Base-by-base conservation (phyloP, 2,888 invertebrate species). In the Cryptocephalus moraei region DNA sequence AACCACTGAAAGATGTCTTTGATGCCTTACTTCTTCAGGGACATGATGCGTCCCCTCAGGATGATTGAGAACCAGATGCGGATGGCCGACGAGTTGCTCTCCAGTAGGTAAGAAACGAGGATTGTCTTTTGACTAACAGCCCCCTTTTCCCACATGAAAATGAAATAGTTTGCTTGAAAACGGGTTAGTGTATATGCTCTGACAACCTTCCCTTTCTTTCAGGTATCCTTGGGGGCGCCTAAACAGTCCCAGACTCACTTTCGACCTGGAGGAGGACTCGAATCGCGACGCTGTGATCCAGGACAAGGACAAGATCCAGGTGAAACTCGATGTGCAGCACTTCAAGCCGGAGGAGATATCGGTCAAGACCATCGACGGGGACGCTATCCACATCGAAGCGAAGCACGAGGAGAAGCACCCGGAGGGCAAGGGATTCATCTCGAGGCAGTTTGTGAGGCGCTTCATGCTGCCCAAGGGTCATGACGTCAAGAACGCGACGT, bases 381-480 rank as follows among this genome's bases (percentile, higher is more conserved):
- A 82, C 52, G 77, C 75, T 48, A 77, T 90, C 13, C 75, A 82
- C 47, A 75, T 86, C 13, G 85, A 89, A 65, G 89, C 84, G 0
- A 86, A 82, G 64, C 88, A 86, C 62, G 86, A 86, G 60, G 81
- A 88, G 53, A 81, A 82, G 56, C 77, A 79, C 34, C 85, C 86
- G 53, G 78, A 81, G n/a, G 81, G 83, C 56, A 44, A 52, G 13
- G 88, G 88, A 0, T 82, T 78, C 66, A 80, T 87, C 22, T 80
- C 82, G 38, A 78, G 86, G 47, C 85, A 89, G 54, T 86, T 90
- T 58, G 78, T 84, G 50, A 75, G 90, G 42, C 77, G 84, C 49
- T 91, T 89, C 64, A 65, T 80, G 42, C 65, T 91, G 44, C 90
- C 91, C 0, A 79, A 83, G 57, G 86, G 82, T 0, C 85, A 84